phyloP scores from a whole-genome alignment of 2,797 vertebrate species.

The Toxotes lorentzi region DNA sequence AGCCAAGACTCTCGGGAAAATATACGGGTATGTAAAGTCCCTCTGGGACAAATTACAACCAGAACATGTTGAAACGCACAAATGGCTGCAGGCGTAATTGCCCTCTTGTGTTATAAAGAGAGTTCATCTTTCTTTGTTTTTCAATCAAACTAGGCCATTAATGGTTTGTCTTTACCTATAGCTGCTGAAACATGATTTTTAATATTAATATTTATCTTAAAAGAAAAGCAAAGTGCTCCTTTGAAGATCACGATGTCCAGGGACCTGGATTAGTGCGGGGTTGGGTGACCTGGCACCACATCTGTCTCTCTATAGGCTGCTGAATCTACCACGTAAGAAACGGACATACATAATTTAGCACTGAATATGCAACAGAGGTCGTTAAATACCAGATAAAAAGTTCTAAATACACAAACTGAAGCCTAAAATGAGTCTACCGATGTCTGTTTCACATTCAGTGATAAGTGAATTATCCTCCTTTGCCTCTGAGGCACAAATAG shows the following conservation, averaged over 20 bases:
- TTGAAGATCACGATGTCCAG: slow-evolving; percentile 44
- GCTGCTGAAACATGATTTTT: not conserved
- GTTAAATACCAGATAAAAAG: not conserved
- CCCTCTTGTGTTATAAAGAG: not conserved
- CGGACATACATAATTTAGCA: not conserved
- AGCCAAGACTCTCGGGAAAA: slow-evolving; percentile 85
- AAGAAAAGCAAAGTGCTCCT: slow-evolving; percentile 9
- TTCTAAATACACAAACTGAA: not conserved
- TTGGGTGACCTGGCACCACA: slow-evolving; percentile 59
- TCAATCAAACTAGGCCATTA: not conserved
- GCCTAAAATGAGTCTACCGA: not conserved
- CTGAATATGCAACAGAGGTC: not conserved
- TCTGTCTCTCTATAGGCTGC: slow-evolving; percentile 46
- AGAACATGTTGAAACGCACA: not conserved
- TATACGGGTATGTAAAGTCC: slow-evolving; percentile 83
- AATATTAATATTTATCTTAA: not conserved
- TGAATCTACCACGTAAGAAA: slow-evolving; percentile 17
- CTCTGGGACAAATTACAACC: not conserved
- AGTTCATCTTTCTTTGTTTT: not conserved
- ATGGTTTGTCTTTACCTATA: too few species aligned
- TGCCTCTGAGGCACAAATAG: slow-evolving; percentile 14
- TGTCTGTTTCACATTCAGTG: not conserved
- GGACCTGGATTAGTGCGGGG: slow-evolving; percentile 36
- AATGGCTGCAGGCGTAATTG: not conserved
- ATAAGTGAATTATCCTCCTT: not conserved